These are phyloP conservation scores for Typhlichthys eigenmanni DNA, from an alignment of 2,797 vertebrate species.

Conservation along the genomic window DNA sequence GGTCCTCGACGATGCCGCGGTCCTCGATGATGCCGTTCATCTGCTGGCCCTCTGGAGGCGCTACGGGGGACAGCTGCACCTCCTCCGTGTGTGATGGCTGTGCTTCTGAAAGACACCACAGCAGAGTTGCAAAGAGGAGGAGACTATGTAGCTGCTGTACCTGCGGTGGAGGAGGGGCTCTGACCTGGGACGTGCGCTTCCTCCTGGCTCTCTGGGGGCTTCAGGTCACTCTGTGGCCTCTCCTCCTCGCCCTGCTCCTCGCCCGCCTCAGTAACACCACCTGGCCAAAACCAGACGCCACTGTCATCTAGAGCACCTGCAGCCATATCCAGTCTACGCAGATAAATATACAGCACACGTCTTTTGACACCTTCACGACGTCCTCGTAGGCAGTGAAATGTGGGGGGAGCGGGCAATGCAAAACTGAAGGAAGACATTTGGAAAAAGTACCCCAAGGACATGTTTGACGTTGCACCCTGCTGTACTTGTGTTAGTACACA, in stretches of 20 bases:
- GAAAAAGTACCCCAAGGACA: too few relatives aligned
- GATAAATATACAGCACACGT: too few relatives aligned
- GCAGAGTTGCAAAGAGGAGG: slow-evolving; percentile 1
- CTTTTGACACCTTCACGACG: too few relatives aligned
- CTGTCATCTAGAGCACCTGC: background rate
- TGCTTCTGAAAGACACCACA: slow-evolving; percentile 32
- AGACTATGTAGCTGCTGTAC: background rate
- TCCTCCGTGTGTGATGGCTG: slow-evolving; percentile 62
- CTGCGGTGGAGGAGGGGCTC: background rate
- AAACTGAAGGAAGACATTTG: too few relatives aligned
- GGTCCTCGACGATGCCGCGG: slow-evolving; percentile 83
- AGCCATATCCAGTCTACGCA: too few relatives aligned
- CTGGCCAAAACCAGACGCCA: slow-evolving; percentile 23
- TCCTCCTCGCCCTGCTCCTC: slow-evolving; percentile 34
- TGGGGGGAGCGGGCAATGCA: too few relatives aligned
- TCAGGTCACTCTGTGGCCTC: slow-evolving; percentile 22
- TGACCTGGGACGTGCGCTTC: slow-evolving; percentile 38
- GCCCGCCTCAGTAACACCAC: slow-evolving; percentile 59
- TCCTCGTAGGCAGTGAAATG: too few relatives aligned
- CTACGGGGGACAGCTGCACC: slow-evolving; percentile 51
- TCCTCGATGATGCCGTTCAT: slow-evolving; percentile 93
- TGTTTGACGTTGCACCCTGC: too few relatives aligned
- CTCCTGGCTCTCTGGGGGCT: slow-evolving; percentile 36
- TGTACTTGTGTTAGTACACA: too few relatives aligned
- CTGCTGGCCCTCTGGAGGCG: slow-evolving; percentile 78